These are phyloP conservation scores for Coelogynopora nodosa DNA, from an alignment of 2,888 invertebrate species.

Conservation along the genomic window DNA sequence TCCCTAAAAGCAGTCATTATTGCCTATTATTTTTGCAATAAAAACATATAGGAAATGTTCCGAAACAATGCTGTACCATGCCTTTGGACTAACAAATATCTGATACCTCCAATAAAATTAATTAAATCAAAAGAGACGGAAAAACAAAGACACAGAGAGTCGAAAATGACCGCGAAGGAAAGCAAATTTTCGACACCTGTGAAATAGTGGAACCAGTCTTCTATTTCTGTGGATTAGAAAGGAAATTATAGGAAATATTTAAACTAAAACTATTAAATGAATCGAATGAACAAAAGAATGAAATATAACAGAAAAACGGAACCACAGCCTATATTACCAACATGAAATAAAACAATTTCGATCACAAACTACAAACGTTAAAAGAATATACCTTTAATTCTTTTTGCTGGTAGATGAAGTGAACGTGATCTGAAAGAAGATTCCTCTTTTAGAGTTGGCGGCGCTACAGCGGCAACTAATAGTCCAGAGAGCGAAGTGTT, in stretches of 20 bases:
- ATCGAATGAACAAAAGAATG: too few species aligned
- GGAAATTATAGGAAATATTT: not conserved
- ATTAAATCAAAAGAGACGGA: not conserved
- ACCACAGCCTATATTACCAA: too few species aligned
- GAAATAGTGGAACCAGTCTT: not conserved
- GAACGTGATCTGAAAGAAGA: not conserved
- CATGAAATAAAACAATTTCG: too few species aligned
- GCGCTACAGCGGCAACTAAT: not conserved
- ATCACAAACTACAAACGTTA: too few species aligned
- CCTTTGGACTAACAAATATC: not conserved
- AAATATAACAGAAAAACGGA: too few species aligned
- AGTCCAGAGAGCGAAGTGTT: not conserved
- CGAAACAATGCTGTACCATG: not conserved
- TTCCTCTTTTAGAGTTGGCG: not conserved
- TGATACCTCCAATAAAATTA: constrained; percentile 6
- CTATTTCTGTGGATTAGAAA: not conserved
- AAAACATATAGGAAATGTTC: not conserved
- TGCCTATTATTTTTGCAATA: not conserved
- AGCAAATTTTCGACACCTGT: not conserved
- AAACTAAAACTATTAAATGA: too few species aligned
- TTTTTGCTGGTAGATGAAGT: not conserved
- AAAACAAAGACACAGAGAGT: not conserved
- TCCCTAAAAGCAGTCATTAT: too few species aligned
- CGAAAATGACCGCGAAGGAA: not conserved
- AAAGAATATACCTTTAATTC: constrained; percentile 15